These are phyloP conservation scores for Rhadinocentrus ornatus DNA, from an alignment of 2,797 vertebrate genomes.

Conservation along the genomic window DNA sequence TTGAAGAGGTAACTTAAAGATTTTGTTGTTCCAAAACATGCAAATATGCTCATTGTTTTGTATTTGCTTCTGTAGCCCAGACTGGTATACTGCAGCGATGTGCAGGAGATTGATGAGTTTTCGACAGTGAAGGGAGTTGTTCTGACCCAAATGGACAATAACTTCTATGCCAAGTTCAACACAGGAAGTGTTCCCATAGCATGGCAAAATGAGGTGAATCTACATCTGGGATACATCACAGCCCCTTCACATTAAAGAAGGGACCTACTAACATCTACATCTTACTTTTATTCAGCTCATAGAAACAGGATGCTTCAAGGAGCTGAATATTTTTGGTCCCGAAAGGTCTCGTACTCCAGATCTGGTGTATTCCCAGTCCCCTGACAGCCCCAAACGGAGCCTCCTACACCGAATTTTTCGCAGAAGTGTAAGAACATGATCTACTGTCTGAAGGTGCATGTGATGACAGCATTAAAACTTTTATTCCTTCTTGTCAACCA, in stretches of 20 bases:
- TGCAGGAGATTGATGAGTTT: slow-evolving; percentile 90
- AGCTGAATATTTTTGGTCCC: slow-evolving; percentile 85
- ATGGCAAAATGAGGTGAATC: slow-evolving; percentile 89
- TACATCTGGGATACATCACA: not conserved
- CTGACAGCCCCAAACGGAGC: slow-evolving; percentile 63
- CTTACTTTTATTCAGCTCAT: slow-evolving; percentile 79
- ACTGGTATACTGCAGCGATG: slow-evolving; percentile 88
- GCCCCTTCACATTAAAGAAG: not conserved
- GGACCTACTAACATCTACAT: not conserved
- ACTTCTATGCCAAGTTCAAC: slow-evolving; percentile 85
- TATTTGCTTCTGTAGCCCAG: slow-evolving; percentile 74
- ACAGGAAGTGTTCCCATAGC: slow-evolving; percentile 82
- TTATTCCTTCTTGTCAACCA: not conserved
- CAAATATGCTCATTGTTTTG: not conserved
- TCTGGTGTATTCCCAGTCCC: slow-evolving; percentile 74
- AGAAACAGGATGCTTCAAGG: slow-evolving; percentile 86
- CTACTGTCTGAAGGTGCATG: not conserved
- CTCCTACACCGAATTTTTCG: slow-evolving; percentile 82
- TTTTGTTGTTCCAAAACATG: no score
- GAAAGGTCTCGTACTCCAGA: slow-evolving; percentile 75
- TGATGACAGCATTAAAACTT: not conserved
- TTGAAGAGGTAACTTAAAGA: no score
- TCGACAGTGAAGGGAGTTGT: slow-evolving; percentile 84
- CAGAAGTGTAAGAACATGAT: slow-evolving; percentile 71
- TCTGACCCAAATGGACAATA: slow-evolving; percentile 76